Evolutionary conservation across 2,797 vertebrate species (phyloP), one percentile per base, ranked within the genome.

Genomic region (Ctenopoma kingsleyae): DNA sequence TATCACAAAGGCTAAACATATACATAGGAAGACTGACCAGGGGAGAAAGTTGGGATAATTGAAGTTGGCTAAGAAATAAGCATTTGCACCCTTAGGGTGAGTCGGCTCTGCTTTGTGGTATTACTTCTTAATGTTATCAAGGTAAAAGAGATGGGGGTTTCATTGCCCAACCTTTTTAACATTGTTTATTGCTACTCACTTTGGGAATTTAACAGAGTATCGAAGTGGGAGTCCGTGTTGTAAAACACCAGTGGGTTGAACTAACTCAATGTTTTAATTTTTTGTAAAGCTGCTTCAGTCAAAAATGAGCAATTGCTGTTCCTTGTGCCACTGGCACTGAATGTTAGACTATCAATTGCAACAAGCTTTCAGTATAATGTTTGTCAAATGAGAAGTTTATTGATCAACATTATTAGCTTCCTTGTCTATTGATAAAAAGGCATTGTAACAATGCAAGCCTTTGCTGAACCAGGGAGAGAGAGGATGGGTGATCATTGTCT

Each of bases 1-100:
- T 84, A 93, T 91, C 91, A 93, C 89, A 90, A 91, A 92, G 93
- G 90, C 92, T 94, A 94, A 94, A 93, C 93, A 93, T 92, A 93
- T 92, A 90, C 89, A 88, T 88, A 84, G 90, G 83, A 88, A 92
- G 88, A 84, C 86, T 54, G 74, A 88, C 86, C 88, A 86, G 78
- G 87, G 86, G 89, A 92, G 89, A 90, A 90, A 86, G 87, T 89
- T 89, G 56, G 82, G 86, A 92, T 94, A 94, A 94, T 93, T 94
- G 90, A 94, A 93, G 94, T 90, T 89, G 84, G 82, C 87, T 88
- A 85, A 91, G 85, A 90, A 92, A 89, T 89, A 80, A 92, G 78
- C 89, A 81, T 87, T 83, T 81, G 84, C 73, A 81, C 81, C 86
- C 86, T 89, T 36, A 80, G 87, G 91, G 89, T 78, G 78, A 87